Evolutionary conservation across 2,113 vertebrate genomes (phyloP), one percentile per base, ranked within the genome.

Genomic region (Eolophus roseicapilla): DNA sequence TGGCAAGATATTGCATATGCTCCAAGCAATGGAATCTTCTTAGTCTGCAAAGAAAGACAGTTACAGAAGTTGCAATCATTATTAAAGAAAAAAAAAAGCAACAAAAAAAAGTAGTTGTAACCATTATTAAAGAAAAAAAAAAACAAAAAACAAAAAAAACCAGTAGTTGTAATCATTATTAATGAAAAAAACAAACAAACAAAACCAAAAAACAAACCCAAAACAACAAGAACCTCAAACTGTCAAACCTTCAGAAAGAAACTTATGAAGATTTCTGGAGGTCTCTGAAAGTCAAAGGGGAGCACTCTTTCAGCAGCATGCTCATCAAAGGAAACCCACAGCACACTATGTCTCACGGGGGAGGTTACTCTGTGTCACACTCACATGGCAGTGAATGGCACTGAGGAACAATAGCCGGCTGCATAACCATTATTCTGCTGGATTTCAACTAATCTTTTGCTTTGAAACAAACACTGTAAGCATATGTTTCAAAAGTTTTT

Each of bases 41-140:
- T 17, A 19, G 44, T 86, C 88, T 93, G 92, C 82, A 94, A 88
- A 93, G 88, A 94, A 86, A 93, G 90, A 64, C 71, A 53, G 35
- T 64, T 92, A 68, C 33, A 86, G 50, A 70, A 50, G 17, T 50
- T 63, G 46, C 75, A 86, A 90, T 60, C 12, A 17, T 86, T 90
- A 86, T 86, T 93, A 92, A 93, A 91, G 28, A 13, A 5, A 14
- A 29, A 43, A 37, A 20, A 43, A 17, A 69, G 43, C 16, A 27
- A 62, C 16, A 25, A 13, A 41, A 41, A 13, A 92, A 87, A 41
- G 41, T 41, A 50, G 16, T 50, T 63, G 50, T 75, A 86, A 90
- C 55, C 12, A 17, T 86, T 90, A 86, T 88, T 93, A 92, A 91
- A 86, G 28, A 14, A 6, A 10, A 31, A 53, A n/a, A n/a, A n/a